phyloP scores from a whole-genome alignment of 1,140 invertebrate genomes.

The Bombus picipes region DNA sequence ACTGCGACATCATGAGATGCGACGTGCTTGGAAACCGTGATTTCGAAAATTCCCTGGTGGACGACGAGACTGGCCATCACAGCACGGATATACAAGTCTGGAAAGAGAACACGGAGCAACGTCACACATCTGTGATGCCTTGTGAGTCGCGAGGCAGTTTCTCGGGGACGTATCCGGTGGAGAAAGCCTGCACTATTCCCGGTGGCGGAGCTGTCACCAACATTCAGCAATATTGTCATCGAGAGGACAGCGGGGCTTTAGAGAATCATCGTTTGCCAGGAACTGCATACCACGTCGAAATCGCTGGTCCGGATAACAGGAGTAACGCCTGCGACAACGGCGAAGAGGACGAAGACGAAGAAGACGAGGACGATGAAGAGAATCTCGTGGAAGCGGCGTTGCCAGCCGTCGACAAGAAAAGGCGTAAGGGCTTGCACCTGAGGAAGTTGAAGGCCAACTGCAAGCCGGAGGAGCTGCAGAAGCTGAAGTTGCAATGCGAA shows the following conservation, averaged over 20 bases:
- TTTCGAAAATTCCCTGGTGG: conserved; percentile 84
- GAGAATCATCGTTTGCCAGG: conserved; percentile 60
- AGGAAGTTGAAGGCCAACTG: conserved; percentile 91
- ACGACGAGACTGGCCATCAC: conserved; percentile 81
- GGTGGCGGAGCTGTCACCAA: conserved; percentile 55
- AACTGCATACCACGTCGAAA: conserved; percentile 66
- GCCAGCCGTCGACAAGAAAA: conserved; percentile 85
- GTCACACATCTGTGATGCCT: conserved; percentile 85
- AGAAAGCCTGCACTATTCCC: conserved; percentile 58
- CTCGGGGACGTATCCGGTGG: conserved; percentile 60
- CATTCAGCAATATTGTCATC: conserved; percentile 55
- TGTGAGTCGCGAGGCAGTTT: conserved; percentile 79
- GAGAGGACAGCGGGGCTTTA: conserved; percentile 40
- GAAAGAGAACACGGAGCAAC: conserved; percentile 87
- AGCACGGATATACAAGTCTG: conserved; percentile 90
- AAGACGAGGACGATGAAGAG: conserved; percentile 79
- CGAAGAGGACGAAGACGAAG: conserved; percentile 69
- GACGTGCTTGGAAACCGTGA: conserved; percentile 92
- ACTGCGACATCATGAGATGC: conserved; percentile 97
- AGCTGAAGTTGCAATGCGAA: conserved; percentile 88
- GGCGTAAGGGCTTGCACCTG: conserved; percentile 84
- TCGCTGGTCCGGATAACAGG: conserved; percentile 77
- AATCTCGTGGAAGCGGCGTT: conserved; percentile 88
- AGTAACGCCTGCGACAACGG: conserved; percentile 74
- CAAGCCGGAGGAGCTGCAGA: conserved; percentile 90